Evolutionary conservation across 2,888 invertebrate species (phyloP).

Genomic region (Dexiosoma caninum): DNA sequence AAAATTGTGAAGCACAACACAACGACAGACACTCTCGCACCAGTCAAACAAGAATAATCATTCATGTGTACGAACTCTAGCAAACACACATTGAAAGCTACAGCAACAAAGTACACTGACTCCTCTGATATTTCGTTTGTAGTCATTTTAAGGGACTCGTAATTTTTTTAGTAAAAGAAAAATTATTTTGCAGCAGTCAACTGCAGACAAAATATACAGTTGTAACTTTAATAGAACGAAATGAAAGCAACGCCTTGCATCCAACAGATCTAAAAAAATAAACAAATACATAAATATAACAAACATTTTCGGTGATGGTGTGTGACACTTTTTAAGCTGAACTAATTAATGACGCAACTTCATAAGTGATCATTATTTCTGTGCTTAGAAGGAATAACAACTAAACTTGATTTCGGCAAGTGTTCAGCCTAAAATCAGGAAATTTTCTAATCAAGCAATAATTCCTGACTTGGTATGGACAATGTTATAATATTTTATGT

Average conservation of each 20-base stretch:
- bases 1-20: constrained; percentile 63
- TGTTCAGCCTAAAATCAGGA: no score
- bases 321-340: constrained; percentile 19
- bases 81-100: background rate
- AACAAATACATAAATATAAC: background rate
- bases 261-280: constrained; percentile 16
- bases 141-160: constrained; percentile 39
- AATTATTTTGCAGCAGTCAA: constrained; percentile 26
- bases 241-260: constrained; percentile 11
- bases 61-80: background rate
- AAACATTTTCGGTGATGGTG: constrained; percentile 9
- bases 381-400: no score
- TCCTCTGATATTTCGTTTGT: constrained; percentile 12
- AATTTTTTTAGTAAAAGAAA: constrained; percentile 43
- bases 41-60: background rate
- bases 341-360: constrained; percentile 57
- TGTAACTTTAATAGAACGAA: constrained; percentile 12
- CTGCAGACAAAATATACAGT: constrained; percentile 12
- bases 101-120: background rate
- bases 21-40: background rate
- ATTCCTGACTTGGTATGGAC: no score
- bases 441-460: no score
- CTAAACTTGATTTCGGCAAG: no score
- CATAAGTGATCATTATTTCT: constrained; percentile 30
- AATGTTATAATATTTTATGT: no score